These are phyloP conservation scores for Rattus rattus DNA, from an alignment of 2,113 vertebrate genomes.

Conservation along the genomic window DNA sequence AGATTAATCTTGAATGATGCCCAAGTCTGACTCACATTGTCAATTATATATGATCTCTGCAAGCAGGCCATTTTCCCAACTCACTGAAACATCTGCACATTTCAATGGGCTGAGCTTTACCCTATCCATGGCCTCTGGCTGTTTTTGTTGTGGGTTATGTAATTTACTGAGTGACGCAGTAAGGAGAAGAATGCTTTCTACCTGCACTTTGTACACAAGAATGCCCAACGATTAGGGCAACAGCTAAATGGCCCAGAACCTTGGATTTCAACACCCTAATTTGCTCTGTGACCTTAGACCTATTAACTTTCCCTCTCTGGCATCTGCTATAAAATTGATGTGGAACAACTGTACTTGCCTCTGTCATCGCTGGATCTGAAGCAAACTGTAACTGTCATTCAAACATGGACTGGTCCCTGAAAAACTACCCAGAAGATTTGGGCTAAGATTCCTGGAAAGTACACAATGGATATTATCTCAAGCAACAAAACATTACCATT, in stretches of 20 bases:
- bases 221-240: slow-evolving; percentile 49
- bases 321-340: slow-evolving; percentile 62
- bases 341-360: slow-evolving; percentile 46
- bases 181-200: slow-evolving; percentile 70
- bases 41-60: slow-evolving; percentile 76
- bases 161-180: slow-evolving; percentile 71
- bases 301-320: slow-evolving; percentile 55
- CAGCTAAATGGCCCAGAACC: slow-evolving; percentile 35
- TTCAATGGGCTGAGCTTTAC: slow-evolving; percentile 59
- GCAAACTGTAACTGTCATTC: not conserved
- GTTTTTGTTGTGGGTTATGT: slow-evolving; percentile 76
- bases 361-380: slow-evolving; percentile 41
- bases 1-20: slow-evolving; percentile 81
- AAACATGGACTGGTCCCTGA: not conserved
- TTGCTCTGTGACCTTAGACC: slow-evolving; percentile 72
- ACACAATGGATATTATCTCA: slow-evolving; percentile 19
- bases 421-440: not conserved
- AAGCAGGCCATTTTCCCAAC: slow-evolving; percentile 61
- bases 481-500: not conserved
- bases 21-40: slow-evolving; percentile 80
- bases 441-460: slow-evolving; percentile 45
- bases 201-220: slow-evolving; percentile 63
- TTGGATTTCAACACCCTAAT: slow-evolving; percentile 70
- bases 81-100: slow-evolving; percentile 64
- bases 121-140: slow-evolving; percentile 59